Conservation (phyloP, 2,113 vertebrate species). For the Sceloporus tristichus region DNA sequence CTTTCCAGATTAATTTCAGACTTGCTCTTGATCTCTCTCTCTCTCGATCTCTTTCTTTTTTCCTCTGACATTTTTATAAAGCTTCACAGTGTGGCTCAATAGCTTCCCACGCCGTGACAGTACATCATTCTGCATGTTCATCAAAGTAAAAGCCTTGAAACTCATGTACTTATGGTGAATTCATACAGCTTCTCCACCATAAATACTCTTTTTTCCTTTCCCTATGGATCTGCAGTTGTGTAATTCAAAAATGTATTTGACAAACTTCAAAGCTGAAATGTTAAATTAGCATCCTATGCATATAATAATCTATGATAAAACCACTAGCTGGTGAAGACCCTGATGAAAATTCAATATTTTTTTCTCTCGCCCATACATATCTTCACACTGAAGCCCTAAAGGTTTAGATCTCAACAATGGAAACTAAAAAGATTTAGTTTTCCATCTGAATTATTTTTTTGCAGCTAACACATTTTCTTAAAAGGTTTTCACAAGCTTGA, state of each 20-base stretch:
- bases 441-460: background rate
- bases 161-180: background rate
- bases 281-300: background rate
- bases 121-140: constrained; percentile 25
- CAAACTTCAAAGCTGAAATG: background rate
- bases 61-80: background rate
- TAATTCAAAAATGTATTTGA: background rate
- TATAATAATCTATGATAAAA: background rate
- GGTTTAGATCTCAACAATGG: background rate
- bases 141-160: constrained; percentile 29
- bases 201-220: background rate
- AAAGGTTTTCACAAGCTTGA: background rate
- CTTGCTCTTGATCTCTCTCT: background rate
- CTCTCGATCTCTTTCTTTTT: background rate
- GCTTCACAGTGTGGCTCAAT: constrained; percentile 13
- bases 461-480: background rate
- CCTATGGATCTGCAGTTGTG: too few relatives aligned
- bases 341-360: background rate
- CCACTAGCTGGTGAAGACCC: background rate
- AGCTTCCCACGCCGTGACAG: background rate
- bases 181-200: background rate
- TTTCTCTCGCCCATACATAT: background rate
- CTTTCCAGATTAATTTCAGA: constrained; percentile 49
- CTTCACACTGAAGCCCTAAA: background rate
- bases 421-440: background rate